Evolutionary conservation across 2,113 vertebrate genomes (phyloP), one percentile per base, ranked within the genome.

Genomic region (Ammodytes dubius): DNA sequence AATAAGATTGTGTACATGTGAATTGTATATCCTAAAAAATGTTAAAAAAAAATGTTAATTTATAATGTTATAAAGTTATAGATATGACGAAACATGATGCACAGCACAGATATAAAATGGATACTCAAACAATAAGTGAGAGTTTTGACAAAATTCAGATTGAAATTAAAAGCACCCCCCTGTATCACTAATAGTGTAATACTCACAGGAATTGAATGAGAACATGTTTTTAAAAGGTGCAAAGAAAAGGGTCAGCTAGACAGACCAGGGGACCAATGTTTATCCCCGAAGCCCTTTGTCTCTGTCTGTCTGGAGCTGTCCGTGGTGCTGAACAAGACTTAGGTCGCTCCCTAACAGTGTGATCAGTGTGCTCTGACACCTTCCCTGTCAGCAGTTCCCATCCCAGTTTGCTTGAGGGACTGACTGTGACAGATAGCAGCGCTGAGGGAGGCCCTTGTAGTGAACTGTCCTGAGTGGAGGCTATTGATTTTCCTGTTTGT

Each of bases 401-500:
- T 88, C 83, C 63, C 77, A 77, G 58, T 83, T 69, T 8, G 81
- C 88, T 88, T 78, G 78, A 89, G 91, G 87, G 85, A 89, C 86
- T 84, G 87, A 84, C 81, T 85, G 82, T 93, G 93, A 95, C 90
- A 91, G 93, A 93, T 89, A 86, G 84, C 50, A 58, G 72, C 70
- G 82, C 89, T 89, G 83, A 88, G 87, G 82, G 86, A 91, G 93
- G 86, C 89, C 91, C 84, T 84, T 90, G 86, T 90, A 90, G 89
- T 92, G 91, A 92, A 90, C 88, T 90, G 90, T 92, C 88, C 84
- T 90, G 85, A 92, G 89, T 86, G 76, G 90, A 86, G 82, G 27
- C 27, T 92, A 95, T 95, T 90, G 91, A 95, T 95, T 94, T 94
- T 93, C 61, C 78, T 87, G 85, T 90, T 87, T 88, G 88, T 87